Evolutionary conservation across 2,888 invertebrate genomes (phyloP), one percentile per base, ranked within the genome.

Genomic region (Apamea anceps): DNA sequence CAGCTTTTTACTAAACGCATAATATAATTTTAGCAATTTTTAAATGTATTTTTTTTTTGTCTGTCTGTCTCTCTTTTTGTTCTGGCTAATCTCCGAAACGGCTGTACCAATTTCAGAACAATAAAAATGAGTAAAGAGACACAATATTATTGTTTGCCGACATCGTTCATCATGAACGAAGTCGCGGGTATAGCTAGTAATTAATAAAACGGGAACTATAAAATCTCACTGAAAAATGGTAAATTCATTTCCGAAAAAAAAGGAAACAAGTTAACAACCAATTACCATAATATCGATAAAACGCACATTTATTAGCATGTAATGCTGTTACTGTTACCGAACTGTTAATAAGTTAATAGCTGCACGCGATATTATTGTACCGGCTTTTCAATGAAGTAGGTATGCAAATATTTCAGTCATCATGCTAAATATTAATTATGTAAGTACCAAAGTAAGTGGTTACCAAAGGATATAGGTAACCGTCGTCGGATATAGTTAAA

Each of bases 231-330:
- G 32, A 0, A 25, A 37, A 48, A 21, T 57, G 10, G 0, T 32
- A 42, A 62, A 54, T 62, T 68, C 0, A 37, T 28, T 78, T 63
- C 54, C 62, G 54, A 83, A 83, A 48, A 32, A 81, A 80, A 67
- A 32, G 45, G 12, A 37, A 80, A 82, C 63, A 57, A 65, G 66
- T 48, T 57, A 54, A 6, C 25, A 57, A 48, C 0, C 67, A 82
- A 62, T 62, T 57, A 37, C 62, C 32, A 21, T 83, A 45, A 32
- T 32, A 32, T 28, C 25, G 10, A 68, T 62, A 67, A 82, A 68
- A 54, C 18, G 8, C 21, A 10, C 63, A 37, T 67, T 57, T 37
- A 57, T 48, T 81, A 60, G 1, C 82, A 75, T 32, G 21, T 62
- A 28, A 67, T n/a, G 48, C 18, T 51, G 7, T 51, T 77, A 78